Percentiles rank a stretch among this genome's conserved stretches.
Conservation (phyloP, 2,113 vertebrate species). For the Calidris pugnax region DNA sequence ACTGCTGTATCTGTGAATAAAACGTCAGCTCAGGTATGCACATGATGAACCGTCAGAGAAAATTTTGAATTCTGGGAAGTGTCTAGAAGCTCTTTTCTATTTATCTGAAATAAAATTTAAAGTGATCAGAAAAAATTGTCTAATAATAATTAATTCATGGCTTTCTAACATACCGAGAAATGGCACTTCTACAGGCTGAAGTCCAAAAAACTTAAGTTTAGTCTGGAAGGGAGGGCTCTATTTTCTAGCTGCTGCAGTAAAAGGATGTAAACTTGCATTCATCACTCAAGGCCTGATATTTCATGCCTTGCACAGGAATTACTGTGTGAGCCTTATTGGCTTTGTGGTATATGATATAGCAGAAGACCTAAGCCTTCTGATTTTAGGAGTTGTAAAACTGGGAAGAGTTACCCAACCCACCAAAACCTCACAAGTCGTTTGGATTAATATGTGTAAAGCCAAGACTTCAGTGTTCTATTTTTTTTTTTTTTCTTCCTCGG, state of each 20-base stretch:
- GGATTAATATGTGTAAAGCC: neutral
- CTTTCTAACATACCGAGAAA: neutral
- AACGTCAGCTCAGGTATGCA: neutral
- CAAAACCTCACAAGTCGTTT: neutral
- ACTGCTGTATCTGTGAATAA: neutral
- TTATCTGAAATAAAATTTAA: neutral
- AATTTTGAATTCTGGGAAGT: neutral
- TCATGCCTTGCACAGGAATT: neutral
- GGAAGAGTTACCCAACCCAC: neutral
- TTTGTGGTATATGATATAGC: neutral
- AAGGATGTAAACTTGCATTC: neutral
- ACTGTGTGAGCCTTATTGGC: neutral
- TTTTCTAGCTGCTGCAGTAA: neutral
- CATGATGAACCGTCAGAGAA: neutral
- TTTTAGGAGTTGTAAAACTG: fast-evolving
- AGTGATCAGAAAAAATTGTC: neutral
- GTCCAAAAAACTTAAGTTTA: neutral
- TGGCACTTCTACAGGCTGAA: neutral
- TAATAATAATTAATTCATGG: neutral
- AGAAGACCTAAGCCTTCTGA: neutral
- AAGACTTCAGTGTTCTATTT: neutral
- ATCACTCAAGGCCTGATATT: neutral
- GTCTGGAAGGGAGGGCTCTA: neutral
- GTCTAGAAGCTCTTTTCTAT: neutral
- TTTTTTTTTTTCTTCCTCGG: neutral